Percentiles rank a stretch among this genome's conserved stretches.
phyloP scores from a whole-genome alignment of 2,888 invertebrate species.

The Protula sp. region DNA sequence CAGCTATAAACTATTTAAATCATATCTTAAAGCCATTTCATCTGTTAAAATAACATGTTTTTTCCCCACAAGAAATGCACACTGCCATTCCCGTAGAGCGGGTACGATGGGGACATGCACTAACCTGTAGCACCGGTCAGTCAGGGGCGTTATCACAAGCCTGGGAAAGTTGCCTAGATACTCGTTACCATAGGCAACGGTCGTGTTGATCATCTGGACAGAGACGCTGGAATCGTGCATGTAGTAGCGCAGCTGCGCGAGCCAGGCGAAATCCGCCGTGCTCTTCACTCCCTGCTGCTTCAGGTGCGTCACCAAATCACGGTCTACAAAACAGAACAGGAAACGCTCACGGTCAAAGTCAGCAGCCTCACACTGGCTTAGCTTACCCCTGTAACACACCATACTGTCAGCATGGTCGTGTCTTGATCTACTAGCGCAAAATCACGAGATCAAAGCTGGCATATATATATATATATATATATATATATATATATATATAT shows the following conservation, averaged over 20 bases:
- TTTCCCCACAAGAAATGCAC: no score
- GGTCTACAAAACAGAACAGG: slow-evolving; percentile 29
- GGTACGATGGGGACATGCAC: no score
- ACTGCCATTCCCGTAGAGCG: no score
- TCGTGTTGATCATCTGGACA: slow-evolving; percentile 53
- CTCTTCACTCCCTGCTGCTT: slow-evolving; percentile 28
- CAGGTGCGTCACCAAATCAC: slow-evolving; percentile 49
- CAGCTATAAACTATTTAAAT: no score
- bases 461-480: no score
- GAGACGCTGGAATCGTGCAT: slow-evolving; percentile 45
- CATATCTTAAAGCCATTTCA: no score
- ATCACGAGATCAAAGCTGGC: neutral
- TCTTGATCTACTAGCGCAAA: neutral
- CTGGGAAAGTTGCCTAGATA: slow-evolving; percentile 52
- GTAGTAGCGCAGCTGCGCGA: slow-evolving; percentile 50
- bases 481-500: no score
- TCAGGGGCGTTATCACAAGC: slow-evolving; percentile 53
- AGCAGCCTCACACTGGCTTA: no score
- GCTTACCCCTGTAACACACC: neutral
- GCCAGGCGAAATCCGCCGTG: slow-evolving; percentile 50
- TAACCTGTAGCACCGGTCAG: slow-evolving; percentile 53
- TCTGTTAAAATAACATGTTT: no score
- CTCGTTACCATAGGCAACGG: slow-evolving; percentile 52
- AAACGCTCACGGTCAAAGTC: no score
- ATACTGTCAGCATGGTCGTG: neutral